Evolutionary conservation across 2,797 vertebrate genomes (phyloP), one percentile per base, ranked within the genome.

Genomic region (Myotis pilosus): DNA sequence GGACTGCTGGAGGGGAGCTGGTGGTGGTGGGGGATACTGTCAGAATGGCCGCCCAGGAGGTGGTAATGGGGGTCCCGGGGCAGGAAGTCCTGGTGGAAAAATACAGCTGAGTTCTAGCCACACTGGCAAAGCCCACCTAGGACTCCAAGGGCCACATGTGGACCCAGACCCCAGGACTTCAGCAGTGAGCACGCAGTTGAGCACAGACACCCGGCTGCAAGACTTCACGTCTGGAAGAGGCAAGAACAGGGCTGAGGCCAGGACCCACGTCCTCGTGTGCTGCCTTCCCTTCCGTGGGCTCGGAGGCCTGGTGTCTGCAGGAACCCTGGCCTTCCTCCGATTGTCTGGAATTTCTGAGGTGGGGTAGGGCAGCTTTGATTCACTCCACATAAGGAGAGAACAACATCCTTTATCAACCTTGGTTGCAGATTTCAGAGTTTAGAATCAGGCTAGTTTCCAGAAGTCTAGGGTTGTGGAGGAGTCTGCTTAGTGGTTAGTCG

Each of bases 61-160:
- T 0, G 47, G 1, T 23, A 5, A 22, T 0, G 36, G 3, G 10
- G 36, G 71, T 12, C 30, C 25, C 25, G 2, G 20, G 22, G 33
- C 4, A 47, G 71, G 71, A 87, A 25, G 33, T 60, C 1, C 0
- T 0, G 72, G 47, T 44, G n/a, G 69, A 38, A 87, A 80, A 33
- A 36, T 2, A 36, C 17, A 38, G 89, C 4, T 38, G 55, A 8
- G 36, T 13, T 57, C 51, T 38, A 8, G 60, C 13, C 19, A 9
- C 0, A 0, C 8, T 47, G 30, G 64, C 47, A 76, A 81, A 75
- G 33, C 23, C n/a, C 13, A 44, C 1, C n/a, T 30, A 12, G 20
- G 38, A 33, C 15, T 4, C 57, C 15, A 3, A 1, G 4, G 41
- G 78, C 12, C 36, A 15, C 3, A 15, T 20, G 3, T 3, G n/a